A percentile compares a stretch with the other conserved stretches of the same genome.
These are phyloP conservation scores for Psettodes erumei DNA, from an alignment of 2,113 vertebrate genomes.

Conservation along the genomic window DNA sequence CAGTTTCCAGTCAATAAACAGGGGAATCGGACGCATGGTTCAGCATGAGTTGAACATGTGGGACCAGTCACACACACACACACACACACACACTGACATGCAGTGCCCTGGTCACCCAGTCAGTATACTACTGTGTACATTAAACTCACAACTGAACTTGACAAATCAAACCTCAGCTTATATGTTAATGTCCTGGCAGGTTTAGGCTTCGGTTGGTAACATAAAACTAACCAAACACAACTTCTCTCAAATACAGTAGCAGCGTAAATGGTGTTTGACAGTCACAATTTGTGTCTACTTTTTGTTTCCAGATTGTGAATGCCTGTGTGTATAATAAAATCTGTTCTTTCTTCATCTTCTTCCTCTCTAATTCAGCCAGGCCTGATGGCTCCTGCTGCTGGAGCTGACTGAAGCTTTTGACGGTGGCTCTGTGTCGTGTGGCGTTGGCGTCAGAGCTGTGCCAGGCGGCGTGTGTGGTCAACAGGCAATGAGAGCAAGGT, in stretches of 20 bases:
- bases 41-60: constrained; percentile 78
- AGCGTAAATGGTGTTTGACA: constrained; percentile 63
- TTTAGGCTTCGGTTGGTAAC: constrained; percentile 32
- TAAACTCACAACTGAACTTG: constrained; percentile 43
- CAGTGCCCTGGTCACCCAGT: constrained; percentile 30
- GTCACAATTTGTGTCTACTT: constrained; percentile 53
- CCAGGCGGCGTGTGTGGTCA: constrained; percentile 79
- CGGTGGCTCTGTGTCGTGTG: constrained; percentile 61
- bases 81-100: constrained; percentile 28
- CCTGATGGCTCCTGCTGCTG: constrained; percentile 68
- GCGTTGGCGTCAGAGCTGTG: constrained; percentile 63
- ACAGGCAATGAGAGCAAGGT: constrained; percentile 36
- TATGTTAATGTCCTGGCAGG: constrained; percentile 43
- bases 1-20: constrained; percentile 80
- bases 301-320: constrained; percentile 42
- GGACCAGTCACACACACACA: constrained; percentile 52
- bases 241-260: constrained; percentile 60
- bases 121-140: constrained; percentile 57
- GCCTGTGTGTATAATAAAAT: constrained; percentile 41
- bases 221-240: constrained; percentile 64
- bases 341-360: neutral
- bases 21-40: constrained; percentile 65
- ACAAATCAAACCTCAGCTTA: constrained; percentile 60
- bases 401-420: constrained; percentile 70
- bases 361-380: constrained; percentile 31